phyloP scores from a whole-genome alignment of 2,888 invertebrate genomes.

The Parascotia fuliginaria region DNA sequence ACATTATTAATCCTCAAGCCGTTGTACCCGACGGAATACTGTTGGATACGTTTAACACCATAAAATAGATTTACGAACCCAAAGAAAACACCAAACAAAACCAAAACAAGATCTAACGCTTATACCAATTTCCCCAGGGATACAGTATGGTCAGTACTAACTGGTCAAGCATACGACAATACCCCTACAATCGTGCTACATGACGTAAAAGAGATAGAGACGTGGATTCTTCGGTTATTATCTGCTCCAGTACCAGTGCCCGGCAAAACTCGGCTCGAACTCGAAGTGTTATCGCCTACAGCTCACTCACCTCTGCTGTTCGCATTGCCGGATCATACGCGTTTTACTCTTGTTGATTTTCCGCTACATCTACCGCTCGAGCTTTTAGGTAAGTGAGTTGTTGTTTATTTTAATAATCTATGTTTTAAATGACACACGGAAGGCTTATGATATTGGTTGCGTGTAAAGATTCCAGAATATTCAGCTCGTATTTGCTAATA shows the following conservation, averaged over 20 bases:
- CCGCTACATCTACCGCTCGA: constrained; percentile 99
- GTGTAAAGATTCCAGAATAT: too few species aligned
- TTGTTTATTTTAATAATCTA: too few species aligned
- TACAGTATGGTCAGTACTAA: constrained; percentile 98
- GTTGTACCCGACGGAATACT: too few species aligned
- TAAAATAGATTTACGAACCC: too few species aligned
- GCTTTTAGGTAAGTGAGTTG: constrained; percentile 88
- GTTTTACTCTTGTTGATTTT: constrained; percentile 98
- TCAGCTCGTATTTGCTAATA: too few species aligned
- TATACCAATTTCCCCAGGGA: constrained; percentile 88
- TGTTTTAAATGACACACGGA: too few species aligned
- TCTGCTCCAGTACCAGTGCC: constrained; percentile 99
- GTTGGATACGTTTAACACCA: too few species aligned
- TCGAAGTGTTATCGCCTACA: constrained; percentile 94
- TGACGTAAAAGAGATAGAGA: constrained; percentile 99
- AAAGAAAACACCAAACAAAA: background rate
- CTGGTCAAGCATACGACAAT: constrained; percentile 92
- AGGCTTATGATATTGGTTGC: too few species aligned
- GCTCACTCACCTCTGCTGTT: constrained; percentile 95
- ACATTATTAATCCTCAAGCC: too few species aligned
- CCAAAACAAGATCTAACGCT: background rate
- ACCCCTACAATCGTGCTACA: constrained; percentile 96
- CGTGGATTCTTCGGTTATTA: constrained; percentile 98
- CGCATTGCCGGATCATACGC: constrained; percentile 98
- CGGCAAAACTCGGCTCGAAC: constrained; percentile 94